These are phyloP conservation scores for Lacanobia wlatinum DNA, from an alignment of 2,888 invertebrate species.

Conservation along the genomic window DNA sequence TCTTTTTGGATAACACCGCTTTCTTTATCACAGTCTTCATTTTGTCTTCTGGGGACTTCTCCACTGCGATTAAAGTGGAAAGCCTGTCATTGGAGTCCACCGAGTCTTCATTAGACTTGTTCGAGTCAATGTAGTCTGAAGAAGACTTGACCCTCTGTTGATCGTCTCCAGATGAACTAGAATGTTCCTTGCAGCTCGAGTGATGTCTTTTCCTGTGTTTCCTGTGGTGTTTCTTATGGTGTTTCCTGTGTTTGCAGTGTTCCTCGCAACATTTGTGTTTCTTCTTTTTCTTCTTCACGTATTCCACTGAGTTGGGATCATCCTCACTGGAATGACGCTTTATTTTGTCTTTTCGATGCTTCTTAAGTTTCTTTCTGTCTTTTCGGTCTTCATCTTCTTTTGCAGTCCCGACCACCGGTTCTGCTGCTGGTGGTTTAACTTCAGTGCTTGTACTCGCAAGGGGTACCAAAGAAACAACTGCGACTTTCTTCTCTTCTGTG, in stretches of 20 bases:
- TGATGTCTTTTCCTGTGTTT: constrained; percentile 95
- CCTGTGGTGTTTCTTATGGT: constrained; percentile 95
- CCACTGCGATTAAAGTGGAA: constrained; percentile 83
- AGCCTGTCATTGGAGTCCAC: constrained; percentile 82
- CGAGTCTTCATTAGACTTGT: constrained; percentile 87
- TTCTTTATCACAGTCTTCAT: constrained; percentile 88
- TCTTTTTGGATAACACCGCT: constrained; percentile 83
- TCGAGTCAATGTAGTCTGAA: constrained; percentile 84
- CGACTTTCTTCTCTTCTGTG: constrained; percentile 90
- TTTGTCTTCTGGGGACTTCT: constrained; percentile 83
- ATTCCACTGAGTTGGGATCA: constrained; percentile 80
- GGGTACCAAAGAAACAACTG: constrained; percentile 56
- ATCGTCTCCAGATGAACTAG: constrained; percentile 89
- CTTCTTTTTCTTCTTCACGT: constrained; percentile 92
- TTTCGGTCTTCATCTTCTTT: constrained; percentile 88
- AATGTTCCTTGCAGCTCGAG: constrained; percentile 86
- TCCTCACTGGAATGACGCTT: constrained; percentile 87
- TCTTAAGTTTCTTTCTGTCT: constrained; percentile 93
- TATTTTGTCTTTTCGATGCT: constrained; percentile 92
- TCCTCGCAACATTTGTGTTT: constrained; percentile 93
- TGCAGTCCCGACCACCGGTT: constrained; percentile 61
- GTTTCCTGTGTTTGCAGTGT: constrained; percentile 93
- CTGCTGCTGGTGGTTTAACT: constrained; percentile 69
- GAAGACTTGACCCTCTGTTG: constrained; percentile 83
- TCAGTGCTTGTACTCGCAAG: constrained; percentile 64